phyloP scores from a whole-genome alignment of 1,140 invertebrate species.

The Drosophila arizonae region DNA sequence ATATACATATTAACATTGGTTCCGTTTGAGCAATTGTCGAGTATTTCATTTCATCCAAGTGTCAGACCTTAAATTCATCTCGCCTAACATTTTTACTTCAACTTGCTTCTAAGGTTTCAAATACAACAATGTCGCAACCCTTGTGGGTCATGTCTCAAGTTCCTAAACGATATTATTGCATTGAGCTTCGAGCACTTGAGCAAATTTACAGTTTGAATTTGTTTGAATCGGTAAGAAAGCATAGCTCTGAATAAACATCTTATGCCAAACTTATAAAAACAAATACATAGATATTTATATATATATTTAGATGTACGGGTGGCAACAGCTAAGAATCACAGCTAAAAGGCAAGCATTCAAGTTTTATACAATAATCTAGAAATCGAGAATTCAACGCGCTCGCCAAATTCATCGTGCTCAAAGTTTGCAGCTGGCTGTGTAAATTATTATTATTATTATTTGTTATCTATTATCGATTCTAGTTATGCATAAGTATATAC shows the following conservation, averaged over 20 bases:
- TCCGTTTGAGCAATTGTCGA: constrained; percentile 28
- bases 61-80: constrained; percentile 24
- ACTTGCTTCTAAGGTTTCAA: neutral
- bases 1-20: constrained; percentile 25
- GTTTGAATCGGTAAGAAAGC: constrained; percentile 1
- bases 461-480: constrained; percentile 32
- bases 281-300: neutral
- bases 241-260: constrained; percentile 4
- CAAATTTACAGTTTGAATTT: constrained; percentile 39
- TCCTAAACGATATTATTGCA: constrained; percentile 30
- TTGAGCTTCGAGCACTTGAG: constrained; percentile 28
- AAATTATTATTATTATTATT: constrained; percentile 24
- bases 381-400: constrained; percentile 39
- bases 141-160: neutral
- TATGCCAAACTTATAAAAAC: constrained; percentile 5
- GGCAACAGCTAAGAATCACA: constrained; percentile 55
- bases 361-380: constrained; percentile 32
- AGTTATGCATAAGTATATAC: constrained; percentile 51
- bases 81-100: neutral
- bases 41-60: constrained; percentile 25
- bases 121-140: constrained; percentile 20
- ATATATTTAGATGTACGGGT: constrained; percentile 4
- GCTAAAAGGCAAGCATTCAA: constrained; percentile 79
- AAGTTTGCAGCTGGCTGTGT: constrained; percentile 42
- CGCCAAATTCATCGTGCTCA: constrained; percentile 38